Percentiles rank a stretch among this genome's conserved stretches.
These are phyloP conservation scores for Thymelicus sylvestris DNA, from an alignment of 2,888 invertebrate genomes.

Conservation along the genomic window DNA sequence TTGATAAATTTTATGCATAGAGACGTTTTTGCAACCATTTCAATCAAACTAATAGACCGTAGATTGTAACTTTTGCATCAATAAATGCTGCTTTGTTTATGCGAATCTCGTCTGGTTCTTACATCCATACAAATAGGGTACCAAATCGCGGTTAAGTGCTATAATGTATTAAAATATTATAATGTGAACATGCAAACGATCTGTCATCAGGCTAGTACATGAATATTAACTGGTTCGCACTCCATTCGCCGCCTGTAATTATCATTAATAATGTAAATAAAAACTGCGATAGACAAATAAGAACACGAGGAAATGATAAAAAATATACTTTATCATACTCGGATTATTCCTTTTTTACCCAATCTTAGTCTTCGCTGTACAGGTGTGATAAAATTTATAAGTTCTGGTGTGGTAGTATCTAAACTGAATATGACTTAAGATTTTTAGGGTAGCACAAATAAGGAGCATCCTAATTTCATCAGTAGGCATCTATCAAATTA, in stretches of 20 bases:
- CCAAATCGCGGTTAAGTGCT: conserved; percentile 2
- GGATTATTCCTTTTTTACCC: background rate
- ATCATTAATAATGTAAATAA: conserved; percentile 40
- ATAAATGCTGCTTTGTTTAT: conserved; percentile 8
- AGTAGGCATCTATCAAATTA: no score
- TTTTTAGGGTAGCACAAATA: no score
- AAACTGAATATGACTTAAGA: no score
- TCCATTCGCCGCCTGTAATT: conserved; percentile 48
- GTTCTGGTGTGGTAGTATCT: no score
- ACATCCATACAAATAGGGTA: background rate
- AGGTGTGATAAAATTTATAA: no score
- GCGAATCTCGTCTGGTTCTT: background rate
- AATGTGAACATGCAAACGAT: conserved; percentile 43
- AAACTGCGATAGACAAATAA: conserved; percentile 30
- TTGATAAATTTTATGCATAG: conserved; percentile 2
- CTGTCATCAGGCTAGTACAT: conserved; percentile 39
- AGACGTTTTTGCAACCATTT: conserved; percentile 22
- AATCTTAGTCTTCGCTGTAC: no score
- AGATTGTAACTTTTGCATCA: conserved; percentile 5
- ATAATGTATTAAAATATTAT: conserved; percentile 52
- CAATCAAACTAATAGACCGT: conserved; percentile 31
- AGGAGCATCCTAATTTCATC: no score
- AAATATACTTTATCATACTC: background rate
- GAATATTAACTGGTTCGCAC: conserved; percentile 52
- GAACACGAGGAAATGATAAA: background rate